Percentiles rank a stretch among this genome's conserved stretches.
Conservation (phyloP, 2,113 vertebrate species). For the Semicossyphus pulcher region DNA sequence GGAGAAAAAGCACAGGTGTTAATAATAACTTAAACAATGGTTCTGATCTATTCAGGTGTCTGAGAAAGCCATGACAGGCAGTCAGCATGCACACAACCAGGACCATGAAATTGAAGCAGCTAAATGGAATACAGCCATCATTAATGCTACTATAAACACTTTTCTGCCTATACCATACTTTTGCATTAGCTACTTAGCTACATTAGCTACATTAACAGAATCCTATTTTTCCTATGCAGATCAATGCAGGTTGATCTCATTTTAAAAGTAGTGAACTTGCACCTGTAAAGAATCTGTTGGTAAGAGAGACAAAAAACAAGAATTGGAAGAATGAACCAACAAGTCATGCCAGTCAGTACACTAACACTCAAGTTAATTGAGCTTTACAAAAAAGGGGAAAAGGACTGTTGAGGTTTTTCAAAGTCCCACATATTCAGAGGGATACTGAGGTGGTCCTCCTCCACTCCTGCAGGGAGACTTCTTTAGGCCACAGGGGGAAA, state of each 20-base stretch:
- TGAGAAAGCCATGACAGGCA: too few species aligned
- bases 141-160: too few species aligned
- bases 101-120: too few species aligned
- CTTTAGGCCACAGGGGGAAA: constrained; percentile 68
- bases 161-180: not conserved
- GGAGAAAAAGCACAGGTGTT: too few species aligned
- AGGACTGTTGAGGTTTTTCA: constrained; percentile 14
- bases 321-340: constrained; percentile 8
- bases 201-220: too few species aligned
- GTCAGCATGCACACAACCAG: too few species aligned
- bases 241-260: not conserved
- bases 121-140: too few species aligned
- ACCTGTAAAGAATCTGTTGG: not conserved
- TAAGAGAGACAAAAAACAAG: constrained; percentile 9
- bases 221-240: not conserved
- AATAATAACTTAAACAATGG: too few species aligned
- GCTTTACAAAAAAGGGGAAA: constrained; percentile 14
- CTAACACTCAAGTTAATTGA: constrained; percentile 27
- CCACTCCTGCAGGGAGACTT: constrained; percentile 69
- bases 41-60: too few species aligned
- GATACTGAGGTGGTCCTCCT: constrained; percentile 62
- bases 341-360: constrained; percentile 16
- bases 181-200: not conserved
- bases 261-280: constrained; percentile 26
- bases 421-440: constrained; percentile 20